Evolutionary conservation across 2,797 vertebrate species (phyloP), one percentile per base, ranked within the genome.

Genomic region (Tiaroga cobitis): DNA sequence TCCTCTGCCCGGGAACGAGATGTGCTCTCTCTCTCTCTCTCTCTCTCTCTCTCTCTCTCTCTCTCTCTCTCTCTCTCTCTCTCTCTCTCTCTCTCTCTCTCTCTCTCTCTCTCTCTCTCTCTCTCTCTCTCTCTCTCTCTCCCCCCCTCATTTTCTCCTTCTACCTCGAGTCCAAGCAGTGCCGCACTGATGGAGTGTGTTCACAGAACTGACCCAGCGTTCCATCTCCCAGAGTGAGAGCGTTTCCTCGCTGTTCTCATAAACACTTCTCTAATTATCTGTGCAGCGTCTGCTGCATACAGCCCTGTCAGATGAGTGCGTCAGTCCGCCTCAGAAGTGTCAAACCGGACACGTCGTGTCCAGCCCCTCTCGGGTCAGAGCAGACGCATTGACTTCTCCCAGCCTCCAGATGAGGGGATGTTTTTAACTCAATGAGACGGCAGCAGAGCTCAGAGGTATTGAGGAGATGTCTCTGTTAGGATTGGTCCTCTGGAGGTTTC

Each of bases 261-360:
- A 87, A 91, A 92, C 84, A 83, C 90, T 93, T 89, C 90, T 91
- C 93, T 95, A 95, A 95, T 96, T 95, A 94, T 92, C 93, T 93
- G 91, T 89, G 92, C 90, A 76, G 91, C 91, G 92, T 85, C 83
- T 86, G 82, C 76, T 80, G 81, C 80, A 73, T 73, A 65, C 83
- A 85, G 86, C 88, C 86, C 82, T 90, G 80, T 91, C 89, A 90
- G 89, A 93, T 91, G 92, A 93, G 91, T 91, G 83, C 88, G 85
- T 18, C 81, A 86, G 89, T 89, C 90, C 89, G 89, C 81, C 89
- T 89, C 89, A 91, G 83, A 93, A 91, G 89, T 94, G 94, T 92
- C 92, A 93, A 89, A 89, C 92, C 89, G 91, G 91, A 91, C 91
- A 78, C 76, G 61, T 85, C 75, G 68, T 72, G 63, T 61, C 84